Percentiles rank a stretch among this genome's conserved stretches.
phyloP scores from a whole-genome alignment of 2,113 vertebrate genomes.

The Erpornis zantholeuca region DNA sequence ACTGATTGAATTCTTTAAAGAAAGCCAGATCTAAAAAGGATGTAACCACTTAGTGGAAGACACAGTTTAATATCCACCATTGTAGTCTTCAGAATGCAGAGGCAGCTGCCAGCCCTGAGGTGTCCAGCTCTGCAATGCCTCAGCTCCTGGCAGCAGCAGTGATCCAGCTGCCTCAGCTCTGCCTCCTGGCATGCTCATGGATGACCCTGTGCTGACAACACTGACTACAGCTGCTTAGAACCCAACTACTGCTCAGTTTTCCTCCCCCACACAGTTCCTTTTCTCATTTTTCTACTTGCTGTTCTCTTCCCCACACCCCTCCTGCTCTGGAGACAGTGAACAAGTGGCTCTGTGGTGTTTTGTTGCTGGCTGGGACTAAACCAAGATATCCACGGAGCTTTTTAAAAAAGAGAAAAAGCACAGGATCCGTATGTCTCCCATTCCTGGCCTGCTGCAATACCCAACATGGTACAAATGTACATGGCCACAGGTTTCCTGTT shows the following conservation, averaged over 20 bases:
- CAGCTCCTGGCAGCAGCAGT: not conserved
- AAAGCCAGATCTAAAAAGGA: not conserved
- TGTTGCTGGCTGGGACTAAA: not conserved
- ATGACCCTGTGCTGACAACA: not conserved
- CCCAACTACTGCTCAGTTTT: not conserved
- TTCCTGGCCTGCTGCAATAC: not conserved
- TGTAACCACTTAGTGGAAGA: not conserved
- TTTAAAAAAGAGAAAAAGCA: not conserved
- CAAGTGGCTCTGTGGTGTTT: not conserved
- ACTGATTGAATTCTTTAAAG: not conserved
- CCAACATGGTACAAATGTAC: not conserved
- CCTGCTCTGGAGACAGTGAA: not conserved
- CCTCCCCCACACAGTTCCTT: not conserved
- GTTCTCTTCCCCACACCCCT: accelerated
- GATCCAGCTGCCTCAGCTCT: not conserved
- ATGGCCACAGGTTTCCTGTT: not conserved
- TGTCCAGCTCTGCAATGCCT: not conserved
- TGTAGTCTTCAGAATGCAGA: not conserved
- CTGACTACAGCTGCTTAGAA: not conserved
- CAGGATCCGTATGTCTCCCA: not conserved
- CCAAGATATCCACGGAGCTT: no score
- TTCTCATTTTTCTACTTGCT: not conserved
- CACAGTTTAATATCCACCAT: not conserved
- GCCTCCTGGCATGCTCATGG: not conserved
- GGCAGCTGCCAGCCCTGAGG: not conserved